These are phyloP conservation scores for Fratercula arctica DNA, from an alignment of 2,797 vertebrate genomes.

Conservation along the genomic window DNA sequence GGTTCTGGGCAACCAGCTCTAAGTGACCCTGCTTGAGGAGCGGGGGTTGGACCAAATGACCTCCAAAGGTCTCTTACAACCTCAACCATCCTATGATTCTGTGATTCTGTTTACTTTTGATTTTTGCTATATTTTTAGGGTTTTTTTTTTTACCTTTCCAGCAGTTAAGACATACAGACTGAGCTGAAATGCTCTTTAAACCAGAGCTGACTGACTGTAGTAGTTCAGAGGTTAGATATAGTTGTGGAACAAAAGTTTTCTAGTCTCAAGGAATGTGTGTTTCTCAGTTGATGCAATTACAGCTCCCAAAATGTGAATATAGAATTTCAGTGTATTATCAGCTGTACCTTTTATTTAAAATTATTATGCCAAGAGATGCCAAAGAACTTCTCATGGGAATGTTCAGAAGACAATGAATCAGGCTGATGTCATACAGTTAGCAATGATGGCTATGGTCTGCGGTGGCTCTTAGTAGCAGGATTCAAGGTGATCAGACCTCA, in stretches of 20 bases:
- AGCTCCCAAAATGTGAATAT: not conserved
- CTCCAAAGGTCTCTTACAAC: not conserved
- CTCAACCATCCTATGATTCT: not conserved
- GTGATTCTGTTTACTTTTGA: not conserved
- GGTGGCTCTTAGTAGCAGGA: not conserved
- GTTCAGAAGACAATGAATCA: not conserved
- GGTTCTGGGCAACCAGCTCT: not conserved
- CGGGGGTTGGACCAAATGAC: accelerated
- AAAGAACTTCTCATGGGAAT: not conserved
- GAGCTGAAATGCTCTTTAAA: not conserved
- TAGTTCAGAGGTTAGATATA: not conserved
- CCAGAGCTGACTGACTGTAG: not conserved
- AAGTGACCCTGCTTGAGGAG: not conserved
- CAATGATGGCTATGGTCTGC: not conserved
- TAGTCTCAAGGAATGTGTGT: not conserved
- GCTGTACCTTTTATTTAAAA: not conserved
- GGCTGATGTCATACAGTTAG: not conserved
- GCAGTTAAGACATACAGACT: not conserved
- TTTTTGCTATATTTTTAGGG: not conserved
- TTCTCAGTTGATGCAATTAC: not conserved
- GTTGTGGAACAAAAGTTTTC: not conserved
- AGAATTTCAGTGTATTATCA: not conserved
- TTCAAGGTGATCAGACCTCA: not conserved
- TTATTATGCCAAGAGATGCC: not conserved
- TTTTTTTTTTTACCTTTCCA: not conserved